Percentiles rank a stretch among this genome's conserved stretches.
phyloP scores from a whole-genome alignment of 2,888 invertebrate species.

The Catocala nupta region DNA sequence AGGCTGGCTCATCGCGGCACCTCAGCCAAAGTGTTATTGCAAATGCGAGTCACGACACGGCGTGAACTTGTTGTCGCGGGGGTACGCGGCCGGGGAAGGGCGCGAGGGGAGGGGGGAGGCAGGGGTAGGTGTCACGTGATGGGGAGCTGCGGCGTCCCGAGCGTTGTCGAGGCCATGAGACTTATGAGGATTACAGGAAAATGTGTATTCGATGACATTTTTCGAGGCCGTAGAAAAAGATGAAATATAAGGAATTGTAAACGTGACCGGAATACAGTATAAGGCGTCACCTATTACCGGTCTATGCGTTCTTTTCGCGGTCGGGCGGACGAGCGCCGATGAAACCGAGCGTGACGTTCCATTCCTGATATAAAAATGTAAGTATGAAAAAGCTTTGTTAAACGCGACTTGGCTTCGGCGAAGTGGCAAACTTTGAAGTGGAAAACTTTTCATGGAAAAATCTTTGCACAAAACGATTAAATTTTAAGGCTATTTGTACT shows the following conservation, averaged over 20 bases:
- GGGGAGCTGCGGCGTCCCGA: constrained; percentile 63
- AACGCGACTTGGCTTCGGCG: constrained; percentile 84
- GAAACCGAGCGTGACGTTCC: constrained; percentile 85
- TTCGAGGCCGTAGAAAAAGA: constrained; percentile 85
- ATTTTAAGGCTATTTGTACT: constrained; percentile 84
- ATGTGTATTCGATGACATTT: constrained; percentile 88
- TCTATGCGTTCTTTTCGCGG: constrained; percentile 83
- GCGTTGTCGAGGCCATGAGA: constrained; percentile 78
- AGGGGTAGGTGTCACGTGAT: constrained; percentile 62
- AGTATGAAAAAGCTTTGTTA: constrained; percentile 87
- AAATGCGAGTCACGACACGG: constrained; percentile 77
- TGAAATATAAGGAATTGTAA: constrained; percentile 87
- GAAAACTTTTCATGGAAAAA: constrained; percentile 86
- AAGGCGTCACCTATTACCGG: constrained; percentile 84
- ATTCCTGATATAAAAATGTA: constrained; percentile 86
- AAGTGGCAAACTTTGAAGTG: constrained; percentile 87
- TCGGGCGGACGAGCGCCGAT: constrained; percentile 80
- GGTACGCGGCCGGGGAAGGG: constrained; percentile 20
- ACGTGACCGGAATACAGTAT: constrained; percentile 83
- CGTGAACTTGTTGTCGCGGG: constrained; percentile 73
- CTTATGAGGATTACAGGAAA: constrained; percentile 87
- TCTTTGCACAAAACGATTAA: constrained; percentile 84
- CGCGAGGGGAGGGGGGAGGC: constrained; percentile 23
- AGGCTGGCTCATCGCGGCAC: constrained; percentile 63
- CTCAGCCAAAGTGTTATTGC: constrained; percentile 64